Percentiles rank a stretch among this genome's conserved stretches.
phyloP scores from a whole-genome alignment of 2,113 vertebrate genomes.

The Rousettus leschenaultii region DNA sequence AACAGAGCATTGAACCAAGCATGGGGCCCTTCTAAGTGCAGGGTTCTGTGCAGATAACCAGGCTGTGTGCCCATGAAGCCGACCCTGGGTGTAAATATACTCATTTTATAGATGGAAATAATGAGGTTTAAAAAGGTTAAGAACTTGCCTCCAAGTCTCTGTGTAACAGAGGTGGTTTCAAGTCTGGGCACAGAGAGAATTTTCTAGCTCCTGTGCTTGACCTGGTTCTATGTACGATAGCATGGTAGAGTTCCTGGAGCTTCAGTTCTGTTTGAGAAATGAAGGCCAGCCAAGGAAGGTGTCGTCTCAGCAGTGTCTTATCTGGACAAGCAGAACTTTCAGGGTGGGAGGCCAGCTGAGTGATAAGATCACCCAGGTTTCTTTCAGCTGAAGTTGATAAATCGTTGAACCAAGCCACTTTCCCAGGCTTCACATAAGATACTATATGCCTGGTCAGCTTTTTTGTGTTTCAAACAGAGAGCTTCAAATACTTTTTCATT shows the following conservation, averaged over 20 bases:
- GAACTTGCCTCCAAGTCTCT: background rate
- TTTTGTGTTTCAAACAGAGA: background rate
- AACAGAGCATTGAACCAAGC: background rate
- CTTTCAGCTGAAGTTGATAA: background rate
- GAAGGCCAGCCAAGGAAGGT: background rate
- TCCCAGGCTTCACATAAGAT: background rate
- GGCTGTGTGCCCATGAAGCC: background rate
- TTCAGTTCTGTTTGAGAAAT: background rate
- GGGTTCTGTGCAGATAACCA: background rate
- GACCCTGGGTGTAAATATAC: background rate
- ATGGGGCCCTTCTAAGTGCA: background rate
- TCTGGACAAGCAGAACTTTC: background rate
- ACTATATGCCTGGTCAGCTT: background rate
- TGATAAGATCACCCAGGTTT: background rate
- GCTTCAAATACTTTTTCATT: background rate
- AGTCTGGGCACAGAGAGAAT: background rate
- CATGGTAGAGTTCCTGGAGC: fast-evolving
- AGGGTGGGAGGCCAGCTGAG: background rate
- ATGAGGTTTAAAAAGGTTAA: background rate
- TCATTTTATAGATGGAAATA: background rate
- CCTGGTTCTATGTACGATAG: background rate
- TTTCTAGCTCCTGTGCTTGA: background rate
- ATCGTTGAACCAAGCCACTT: background rate
- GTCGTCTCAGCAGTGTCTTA: constrained; percentile 2
- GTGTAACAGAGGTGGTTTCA: background rate